Evolutionary conservation across 2,888 invertebrate genomes (phyloP), one percentile per base, ranked within the genome.

Genomic region (Melanostoma scalare): DNA sequence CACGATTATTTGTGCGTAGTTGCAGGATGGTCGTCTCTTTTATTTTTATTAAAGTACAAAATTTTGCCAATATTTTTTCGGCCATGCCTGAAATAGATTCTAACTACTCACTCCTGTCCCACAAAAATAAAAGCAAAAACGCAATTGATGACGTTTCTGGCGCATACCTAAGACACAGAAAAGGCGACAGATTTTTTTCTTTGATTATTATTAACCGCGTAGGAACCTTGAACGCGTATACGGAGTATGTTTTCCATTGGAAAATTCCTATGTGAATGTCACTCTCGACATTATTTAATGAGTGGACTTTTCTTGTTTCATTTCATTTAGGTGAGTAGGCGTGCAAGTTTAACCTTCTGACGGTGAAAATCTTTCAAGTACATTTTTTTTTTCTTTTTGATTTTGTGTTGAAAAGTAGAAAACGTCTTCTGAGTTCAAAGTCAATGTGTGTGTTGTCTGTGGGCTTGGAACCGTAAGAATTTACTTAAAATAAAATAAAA

Each of bases 211-310:
- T 40, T 61, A 63, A 42, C 50, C 56, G 63, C 42, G 58, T 48
- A 46, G 42, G 63, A 20, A 71, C 58, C 74, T 75, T 75, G 80
- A 71, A 65, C 55, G 50, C 8, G 53, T 65, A 20, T 10, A 38
- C 20, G 20, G 20, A 20, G 20, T 1, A 20, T 20, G 20, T 72
- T 61, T 67, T 67, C 67, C 60, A 76, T 61, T 53, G 76, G 72
- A 76, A 81, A 68, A 81, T 73, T 76, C 72, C 68, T 65, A 61
- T 52, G 67, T 38, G 65, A 67, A 76, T 76, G 76, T 76, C 76
- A 67, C 50, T 52, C 68, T 68, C 71, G 42, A 33, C 9, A 58
- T 58, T 61, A 10, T 10, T 58, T 60, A 65, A 58, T 60, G 65
- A 50, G 20, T 60, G 60, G 33, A 33, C 20, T 61, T 50, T 60